These are phyloP conservation scores for Isotomurus palustris DNA, from an alignment of 2,888 invertebrate species.

Conservation along the genomic window DNA sequence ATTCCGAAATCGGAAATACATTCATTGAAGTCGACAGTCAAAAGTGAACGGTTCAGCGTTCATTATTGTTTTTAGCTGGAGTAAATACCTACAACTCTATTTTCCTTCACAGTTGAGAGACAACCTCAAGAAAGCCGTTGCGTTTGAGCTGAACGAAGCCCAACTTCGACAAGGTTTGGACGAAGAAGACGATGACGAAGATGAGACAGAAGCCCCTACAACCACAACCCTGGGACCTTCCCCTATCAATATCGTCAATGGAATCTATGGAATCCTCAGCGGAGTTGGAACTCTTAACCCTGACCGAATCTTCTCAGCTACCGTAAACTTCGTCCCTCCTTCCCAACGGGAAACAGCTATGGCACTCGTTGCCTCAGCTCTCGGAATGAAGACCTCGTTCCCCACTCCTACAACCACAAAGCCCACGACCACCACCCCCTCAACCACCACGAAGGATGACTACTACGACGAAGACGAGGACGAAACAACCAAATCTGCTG, in stretches of 20 bases:
- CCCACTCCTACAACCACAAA: constrained; percentile 23
- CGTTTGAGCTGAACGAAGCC: not conserved
- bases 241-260: constrained; percentile 10
- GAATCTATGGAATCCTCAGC: constrained; percentile 9
- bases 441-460: constrained; percentile 18
- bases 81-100: too few relatives aligned
- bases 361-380: constrained; percentile 17
- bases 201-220: not conserved
- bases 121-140: not conserved
- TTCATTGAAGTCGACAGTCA: too few relatives aligned
- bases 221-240: constrained; percentile 3
- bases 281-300: constrained; percentile 7
- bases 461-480: constrained; percentile 23
- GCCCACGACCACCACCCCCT: constrained; percentile 10
- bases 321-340: constrained; percentile 30
- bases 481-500: constrained; percentile 16
- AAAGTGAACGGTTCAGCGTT: too few relatives aligned
- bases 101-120: constrained; percentile 1
- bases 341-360: constrained; percentile 18
- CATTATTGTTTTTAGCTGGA: too few relatives aligned
- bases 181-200: constrained; percentile 9
- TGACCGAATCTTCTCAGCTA: not conserved
- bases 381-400: constrained; percentile 13
- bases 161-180: not conserved
- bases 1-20: too few relatives aligned